Conservation (phyloP, 1,140 invertebrate species). For the Riptortus pedestris region DNA sequence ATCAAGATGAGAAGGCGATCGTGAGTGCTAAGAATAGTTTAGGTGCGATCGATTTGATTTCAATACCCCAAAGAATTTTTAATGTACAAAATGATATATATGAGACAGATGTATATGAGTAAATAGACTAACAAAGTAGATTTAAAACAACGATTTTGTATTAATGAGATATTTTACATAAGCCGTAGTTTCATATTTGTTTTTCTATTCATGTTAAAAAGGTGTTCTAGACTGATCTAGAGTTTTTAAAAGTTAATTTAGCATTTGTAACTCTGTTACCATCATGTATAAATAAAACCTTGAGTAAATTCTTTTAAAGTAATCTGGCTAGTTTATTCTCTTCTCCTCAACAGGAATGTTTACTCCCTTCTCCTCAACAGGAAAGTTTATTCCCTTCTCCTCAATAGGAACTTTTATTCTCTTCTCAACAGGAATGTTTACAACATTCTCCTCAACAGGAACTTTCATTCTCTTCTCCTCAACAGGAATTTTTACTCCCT, state of each 20-base stretch:
- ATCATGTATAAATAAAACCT: slow-evolving; percentile 10
- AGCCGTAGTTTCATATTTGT: slow-evolving; percentile 23
- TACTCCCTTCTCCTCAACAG: no score
- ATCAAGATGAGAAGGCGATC: neutral
- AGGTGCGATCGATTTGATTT: slow-evolving; percentile 17
- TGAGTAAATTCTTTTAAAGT: neutral
- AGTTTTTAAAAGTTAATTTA: slow-evolving; percentile 12
- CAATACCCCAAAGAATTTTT: slow-evolving; percentile 8
- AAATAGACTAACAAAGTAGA: slow-evolving; percentile 17
- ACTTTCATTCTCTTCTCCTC: no score
- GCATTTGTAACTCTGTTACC: slow-evolving; percentile 18
- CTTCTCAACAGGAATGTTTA: no score
- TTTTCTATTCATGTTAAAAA: slow-evolving; percentile 19
- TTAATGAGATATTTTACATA: slow-evolving; percentile 23
- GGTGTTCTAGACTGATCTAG: slow-evolving; percentile 23
- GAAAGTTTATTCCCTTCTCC: no score
- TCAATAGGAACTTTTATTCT: no score
- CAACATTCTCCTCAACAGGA: no score
- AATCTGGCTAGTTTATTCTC: no score
- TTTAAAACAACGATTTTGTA: slow-evolving; percentile 21
- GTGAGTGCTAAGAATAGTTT: neutral
- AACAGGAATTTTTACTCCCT: no score
- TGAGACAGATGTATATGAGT: slow-evolving; percentile 2
- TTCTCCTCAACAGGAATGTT: no score
- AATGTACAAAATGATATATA: slow-evolving; percentile 22